Evolutionary conservation across 2,797 vertebrate genomes (phyloP).

Genomic region (Gambelia wislizenii): DNA sequence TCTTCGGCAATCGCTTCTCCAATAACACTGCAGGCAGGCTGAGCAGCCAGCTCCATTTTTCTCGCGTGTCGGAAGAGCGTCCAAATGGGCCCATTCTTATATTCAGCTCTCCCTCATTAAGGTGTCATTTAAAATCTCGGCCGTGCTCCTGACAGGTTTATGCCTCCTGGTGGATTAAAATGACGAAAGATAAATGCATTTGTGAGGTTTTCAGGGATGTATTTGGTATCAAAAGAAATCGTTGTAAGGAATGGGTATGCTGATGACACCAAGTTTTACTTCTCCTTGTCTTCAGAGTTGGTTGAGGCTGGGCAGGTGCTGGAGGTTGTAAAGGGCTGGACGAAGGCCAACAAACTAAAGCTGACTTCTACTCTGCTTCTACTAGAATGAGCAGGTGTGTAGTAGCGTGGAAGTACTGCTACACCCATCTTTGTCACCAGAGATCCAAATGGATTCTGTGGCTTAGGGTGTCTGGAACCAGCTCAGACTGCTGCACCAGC

Average conservation of each 20-base stretch:
- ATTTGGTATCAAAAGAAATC: conserved; percentile 43
- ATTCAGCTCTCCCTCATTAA: conserved; percentile 52
- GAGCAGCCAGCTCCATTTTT: conserved; percentile 45
- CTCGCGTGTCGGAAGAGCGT: conserved; percentile 31
- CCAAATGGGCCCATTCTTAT: conserved; percentile 55
- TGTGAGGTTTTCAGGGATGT: conserved; percentile 38
- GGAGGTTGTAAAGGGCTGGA: too few species aligned
- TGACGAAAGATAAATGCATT: conserved; percentile 43
- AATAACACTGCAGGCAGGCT: conserved; percentile 26
- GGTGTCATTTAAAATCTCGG: conserved; percentile 57
- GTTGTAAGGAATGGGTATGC: background rate
- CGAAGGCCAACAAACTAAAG: too few species aligned
- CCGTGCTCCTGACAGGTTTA: conserved; percentile 38
- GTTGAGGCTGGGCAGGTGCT: too few species aligned
- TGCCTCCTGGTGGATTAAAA: conserved; percentile 48
- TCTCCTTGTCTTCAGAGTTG: too few species aligned
- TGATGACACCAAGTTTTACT: too few species aligned
- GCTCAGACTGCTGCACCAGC: too few species aligned
- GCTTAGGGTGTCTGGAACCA: too few species aligned
- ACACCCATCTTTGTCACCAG: too few species aligned
- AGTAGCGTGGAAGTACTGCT: too few species aligned
- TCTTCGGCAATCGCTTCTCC: conserved; percentile 42
- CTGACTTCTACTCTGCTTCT: too few species aligned
- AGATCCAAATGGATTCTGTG: too few species aligned
- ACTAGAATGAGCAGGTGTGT: too few species aligned